phyloP scores from a whole-genome alignment of 1,140 invertebrate species.

The Hylaeus anthracinus region DNA sequence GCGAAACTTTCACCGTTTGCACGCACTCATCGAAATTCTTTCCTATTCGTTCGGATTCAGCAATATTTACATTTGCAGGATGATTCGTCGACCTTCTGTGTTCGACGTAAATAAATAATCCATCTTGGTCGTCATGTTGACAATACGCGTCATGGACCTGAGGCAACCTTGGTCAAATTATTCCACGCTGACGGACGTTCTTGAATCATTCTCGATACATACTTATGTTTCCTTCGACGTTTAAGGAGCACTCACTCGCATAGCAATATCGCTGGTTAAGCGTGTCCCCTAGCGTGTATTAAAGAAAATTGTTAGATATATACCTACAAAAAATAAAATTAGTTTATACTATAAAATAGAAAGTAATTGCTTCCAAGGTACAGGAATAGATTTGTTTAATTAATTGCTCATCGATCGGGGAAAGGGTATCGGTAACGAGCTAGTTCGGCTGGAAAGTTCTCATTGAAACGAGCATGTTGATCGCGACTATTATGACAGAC shows the following conservation, averaged over 20 bases:
- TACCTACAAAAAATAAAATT: too few relatives aligned
- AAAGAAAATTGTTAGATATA: too few relatives aligned
- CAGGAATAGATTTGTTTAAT: too few relatives aligned
- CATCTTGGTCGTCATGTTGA: conserved; percentile 6
- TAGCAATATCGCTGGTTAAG: neutral
- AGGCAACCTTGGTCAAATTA: conserved; percentile 31
- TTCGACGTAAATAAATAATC: neutral
- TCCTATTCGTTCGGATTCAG: neutral
- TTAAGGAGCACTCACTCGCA: neutral
- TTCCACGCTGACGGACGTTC: conserved; percentile 17
- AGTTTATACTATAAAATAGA: too few relatives aligned
- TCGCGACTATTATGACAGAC: neutral
- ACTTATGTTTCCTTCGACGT: conserved; percentile 11
- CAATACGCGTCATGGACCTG: conserved; percentile 6
- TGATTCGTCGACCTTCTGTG: conserved; percentile 5
- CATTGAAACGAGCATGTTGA: too few relatives aligned
- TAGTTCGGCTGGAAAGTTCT: too few relatives aligned
- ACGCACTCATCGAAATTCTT: conserved; percentile 19
- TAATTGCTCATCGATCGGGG: too few relatives aligned
- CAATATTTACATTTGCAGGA: neutral
- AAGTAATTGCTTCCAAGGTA: too few relatives aligned
- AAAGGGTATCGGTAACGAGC: too few relatives aligned
- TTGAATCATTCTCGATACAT: conserved; percentile 19
- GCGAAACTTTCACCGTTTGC: neutral
- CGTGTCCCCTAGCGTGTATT: too few relatives aligned